Evolutionary conservation across 2,113 vertebrate genomes (phyloP).

Genomic region (Illadopsis cleaveri): DNA sequence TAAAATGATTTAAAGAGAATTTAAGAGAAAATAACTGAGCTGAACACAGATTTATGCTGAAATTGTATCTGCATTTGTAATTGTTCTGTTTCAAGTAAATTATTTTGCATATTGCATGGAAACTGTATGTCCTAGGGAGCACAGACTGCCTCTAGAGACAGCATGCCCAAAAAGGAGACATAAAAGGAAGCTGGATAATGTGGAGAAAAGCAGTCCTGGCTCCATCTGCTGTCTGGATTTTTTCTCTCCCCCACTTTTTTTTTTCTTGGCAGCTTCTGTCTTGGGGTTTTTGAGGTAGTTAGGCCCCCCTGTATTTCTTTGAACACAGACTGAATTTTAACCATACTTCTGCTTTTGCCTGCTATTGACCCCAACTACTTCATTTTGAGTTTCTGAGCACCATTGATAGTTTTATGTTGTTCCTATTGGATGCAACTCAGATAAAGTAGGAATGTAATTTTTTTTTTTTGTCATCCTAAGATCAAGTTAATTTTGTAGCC

Average conservation of each 20-base stretch:
- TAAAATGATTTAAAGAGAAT: neutral
- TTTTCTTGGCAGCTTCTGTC: neutral
- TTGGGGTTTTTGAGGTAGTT: neutral
- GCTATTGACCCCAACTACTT: neutral
- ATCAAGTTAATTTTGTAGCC: neutral
- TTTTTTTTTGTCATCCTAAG: neutral
- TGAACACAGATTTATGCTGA: neutral
- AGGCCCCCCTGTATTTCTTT: neutral
- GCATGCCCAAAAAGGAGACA: neutral
- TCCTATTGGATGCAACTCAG: neutral
- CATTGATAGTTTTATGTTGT: neutral
- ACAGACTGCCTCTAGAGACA: neutral
- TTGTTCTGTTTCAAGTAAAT: neutral
- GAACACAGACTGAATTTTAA: neutral
- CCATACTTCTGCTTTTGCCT: neutral
- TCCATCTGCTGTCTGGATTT: slow-evolving; percentile 9
- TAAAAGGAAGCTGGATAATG: neutral
- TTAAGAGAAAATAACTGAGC: neutral
- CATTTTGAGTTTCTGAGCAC: neutral
- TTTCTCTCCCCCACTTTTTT: no score
- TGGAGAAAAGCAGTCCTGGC: slow-evolving; percentile 25
- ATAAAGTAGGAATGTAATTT: neutral
- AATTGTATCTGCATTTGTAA: neutral
- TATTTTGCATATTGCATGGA: neutral
- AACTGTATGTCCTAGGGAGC: neutral